Conservation (phyloP, 2,888 invertebrate genomes). For the Pantelozetes paolii region DNA sequence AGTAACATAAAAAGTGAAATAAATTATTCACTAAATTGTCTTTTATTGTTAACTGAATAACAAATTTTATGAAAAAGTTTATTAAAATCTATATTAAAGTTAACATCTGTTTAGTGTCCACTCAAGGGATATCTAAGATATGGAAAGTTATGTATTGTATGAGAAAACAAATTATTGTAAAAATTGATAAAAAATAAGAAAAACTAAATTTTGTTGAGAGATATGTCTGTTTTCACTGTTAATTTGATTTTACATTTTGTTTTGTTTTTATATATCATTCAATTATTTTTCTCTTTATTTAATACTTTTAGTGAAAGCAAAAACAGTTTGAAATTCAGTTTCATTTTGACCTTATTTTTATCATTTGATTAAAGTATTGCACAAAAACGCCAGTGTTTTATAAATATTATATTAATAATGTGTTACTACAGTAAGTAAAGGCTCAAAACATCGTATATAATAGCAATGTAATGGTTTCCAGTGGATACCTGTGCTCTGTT, state of each 20-base stretch:
- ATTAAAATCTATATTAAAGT: neutral
- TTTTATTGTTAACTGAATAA: neutral
- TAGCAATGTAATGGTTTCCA: conserved; percentile 15
- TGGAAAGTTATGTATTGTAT: no score
- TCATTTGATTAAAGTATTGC: neutral
- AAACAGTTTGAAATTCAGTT: neutral
- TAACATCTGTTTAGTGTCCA: conserved; percentile 18
- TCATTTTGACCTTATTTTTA: conserved; percentile 20
- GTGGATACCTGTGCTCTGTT: conserved; percentile 26
- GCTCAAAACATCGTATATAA: neutral
- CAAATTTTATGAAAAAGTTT: neutral
- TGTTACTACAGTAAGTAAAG: neutral
- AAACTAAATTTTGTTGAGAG: neutral
- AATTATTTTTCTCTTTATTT: neutral
- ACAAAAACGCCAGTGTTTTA: neutral
- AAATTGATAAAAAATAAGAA: neutral
- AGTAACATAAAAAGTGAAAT: conserved; percentile 4
- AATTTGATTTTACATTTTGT: neutral
- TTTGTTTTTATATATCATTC: neutral
- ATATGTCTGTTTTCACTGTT: neutral
- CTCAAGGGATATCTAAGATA: neutral
- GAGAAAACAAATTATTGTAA: conserved; percentile 7
- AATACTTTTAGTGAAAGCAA: neutral
- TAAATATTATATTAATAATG: conserved; percentile 5
- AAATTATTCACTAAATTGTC: conserved; percentile 4